Base-by-base conservation (phyloP, 2,113 vertebrate species). In the Ariopsis seemanni region DNA sequence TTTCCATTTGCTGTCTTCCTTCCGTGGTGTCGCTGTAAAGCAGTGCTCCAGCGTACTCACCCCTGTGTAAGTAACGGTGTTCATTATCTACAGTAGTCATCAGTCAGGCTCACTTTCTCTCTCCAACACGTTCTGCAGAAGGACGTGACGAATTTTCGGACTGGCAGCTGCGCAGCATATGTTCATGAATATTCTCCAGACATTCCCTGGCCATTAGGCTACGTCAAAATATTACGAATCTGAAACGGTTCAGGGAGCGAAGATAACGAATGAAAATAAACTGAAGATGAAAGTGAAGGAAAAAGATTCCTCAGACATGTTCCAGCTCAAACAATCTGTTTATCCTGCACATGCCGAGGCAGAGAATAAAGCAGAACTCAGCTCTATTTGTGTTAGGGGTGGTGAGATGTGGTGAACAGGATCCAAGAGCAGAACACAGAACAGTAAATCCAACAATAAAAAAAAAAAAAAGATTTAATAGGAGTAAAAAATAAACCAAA, bases 121-220 rank as follows among this genome's bases (percentile, higher is more conserved):
- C 74, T 53, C 10, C 1, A 53, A 53, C 48, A n/a, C 5, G 48
- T n/a, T 78, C 75, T 55, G 75, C 25, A 78, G 75, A 55, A 55
- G 6, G 50, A 4, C 22, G 22, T 55, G 75, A 78, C 17, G 14
- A n/a, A 1, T 78, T 27, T 27, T n/a, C 27, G 50, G 75, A 78
- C 50, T 17, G 50, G 27, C 25, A 55, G 75, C 50, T 55, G 75
- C 50, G 5, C 75, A 27, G 50, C 75, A 78, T 78, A 78, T 78
- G 75, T 78, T 78, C 75, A 78, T 78, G 50, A 78, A 78, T 78
- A 78, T 53, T 78, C 75, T 78, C 50, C 50, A 78, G 50, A 53
- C 25, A 55, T 55, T 55, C 75, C 50, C 75, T 1, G 75, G 50
- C 74, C 75, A 27, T 27, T 78, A 27, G 50, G 75, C 25, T n/a